phyloP scores from a whole-genome alignment of 1,140 invertebrate genomes.

The Centruroides vittatus region DNA sequence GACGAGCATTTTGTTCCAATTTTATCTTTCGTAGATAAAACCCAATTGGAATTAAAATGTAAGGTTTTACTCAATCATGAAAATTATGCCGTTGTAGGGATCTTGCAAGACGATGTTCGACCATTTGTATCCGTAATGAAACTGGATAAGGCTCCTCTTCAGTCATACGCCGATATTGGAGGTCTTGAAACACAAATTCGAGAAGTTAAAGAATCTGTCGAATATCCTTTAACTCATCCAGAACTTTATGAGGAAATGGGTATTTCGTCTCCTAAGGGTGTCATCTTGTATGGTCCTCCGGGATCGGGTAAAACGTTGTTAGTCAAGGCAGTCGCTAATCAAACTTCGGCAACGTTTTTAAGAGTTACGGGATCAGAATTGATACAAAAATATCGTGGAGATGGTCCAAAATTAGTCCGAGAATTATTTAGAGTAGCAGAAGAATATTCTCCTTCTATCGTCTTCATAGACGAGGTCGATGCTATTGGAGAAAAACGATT shows the following conservation, averaged over 20 bases:
- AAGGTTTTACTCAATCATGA: conserved; percentile 99
- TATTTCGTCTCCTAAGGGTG: conserved; percentile 97
- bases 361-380: conserved; percentile 97
- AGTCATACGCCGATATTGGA: conserved; percentile 99
- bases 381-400: conserved; percentile 98
- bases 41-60: conserved; percentile 96
- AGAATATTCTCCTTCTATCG: conserved; percentile 98
- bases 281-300: conserved; percentile 95
- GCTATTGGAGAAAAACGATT: conserved; percentile 98
- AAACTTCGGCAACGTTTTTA: conserved; percentile 97
- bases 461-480: conserved; percentile 99
- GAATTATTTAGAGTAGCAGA: conserved; percentile 97
- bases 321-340: conserved; percentile 98
- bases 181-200: conserved; percentile 99
- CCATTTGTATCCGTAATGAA: conserved; percentile 99
- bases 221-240: conserved; percentile 96
- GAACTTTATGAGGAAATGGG: conserved; percentile 99
- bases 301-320: conserved; percentile 97
- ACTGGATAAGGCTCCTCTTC: conserved; percentile 96
- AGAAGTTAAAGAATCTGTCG: conserved; percentile 98
- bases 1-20: conserved; percentile 99
- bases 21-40: conserved; percentile 98
- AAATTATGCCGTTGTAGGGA: conserved; percentile 94
- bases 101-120: conserved; percentile 95
- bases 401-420: conserved; percentile 94